Evolutionary conservation across 2,113 vertebrate genomes (phyloP), one percentile per base, ranked within the genome.

Genomic region (Notothenia rossii): DNA sequence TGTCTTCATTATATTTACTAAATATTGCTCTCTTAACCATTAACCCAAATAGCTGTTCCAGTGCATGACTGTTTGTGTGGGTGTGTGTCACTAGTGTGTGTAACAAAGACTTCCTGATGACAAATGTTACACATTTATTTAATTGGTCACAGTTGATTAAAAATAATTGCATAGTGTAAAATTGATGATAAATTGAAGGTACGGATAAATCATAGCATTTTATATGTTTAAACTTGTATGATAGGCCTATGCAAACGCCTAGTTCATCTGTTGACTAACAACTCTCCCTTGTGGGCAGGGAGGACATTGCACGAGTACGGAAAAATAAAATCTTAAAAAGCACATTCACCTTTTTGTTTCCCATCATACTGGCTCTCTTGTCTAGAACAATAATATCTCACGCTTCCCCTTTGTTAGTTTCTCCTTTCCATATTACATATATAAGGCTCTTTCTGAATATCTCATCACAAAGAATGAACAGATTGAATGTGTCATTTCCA

Each of bases 261-360:
- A 4, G 14, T 63, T 14, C 86, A 92, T 93, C 82, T 87, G 54
- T 91, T 86, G 89, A 79, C 81, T 86, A 92, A 94, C 86, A 86
- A 76, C 93, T 83, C 90, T 80, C 92, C 89, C 94, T 95, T 93
- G 91, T 95, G 94, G 93, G 67, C 72, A 67, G 4, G 62, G 4
- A 56, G 5, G 64, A 85, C 80, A 92, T 77, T 93, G 80, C 92
- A 91, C 10, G 15, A 53, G 33, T 18, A 6, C 22, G 56, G 15
- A 6, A 61, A 61, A 48, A 54, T 18, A 8, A 7, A 6, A 40
- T 40, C 29, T 69, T 33, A 0, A 53, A 77, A 53, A 49, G 36
- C 13, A 40, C 25, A 22, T 72, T 60, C 17, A 18, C 48, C 20
- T 51, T 58, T 51, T 5, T 1, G 60, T 7, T 0, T 1, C 36